A percentile compares a stretch with the other conserved stretches of the same genome.
phyloP scores from a whole-genome alignment of 1,140 invertebrate species.

The Brachionus manjavacas region DNA sequence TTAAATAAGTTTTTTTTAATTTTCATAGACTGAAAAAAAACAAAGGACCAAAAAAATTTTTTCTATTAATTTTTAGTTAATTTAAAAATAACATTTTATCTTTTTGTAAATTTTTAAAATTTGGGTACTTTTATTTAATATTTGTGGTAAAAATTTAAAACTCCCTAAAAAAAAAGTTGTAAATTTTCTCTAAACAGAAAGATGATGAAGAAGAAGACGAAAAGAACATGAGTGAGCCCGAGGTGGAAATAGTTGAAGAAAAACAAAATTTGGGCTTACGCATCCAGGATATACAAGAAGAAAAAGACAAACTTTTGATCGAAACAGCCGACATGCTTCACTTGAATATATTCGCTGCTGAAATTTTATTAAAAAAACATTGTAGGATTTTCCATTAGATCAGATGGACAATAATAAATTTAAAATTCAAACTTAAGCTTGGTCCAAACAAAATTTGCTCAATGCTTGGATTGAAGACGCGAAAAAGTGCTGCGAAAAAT shows the following conservation, averaged over 20 bases:
- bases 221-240: background rate
- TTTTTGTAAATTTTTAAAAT: too few relatives aligned
- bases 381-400: conserved; percentile 57
- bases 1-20: too few relatives aligned
- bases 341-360: conserved; percentile 69
- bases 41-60: too few relatives aligned
- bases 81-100: too few relatives aligned
- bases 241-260: conserved; percentile 39
- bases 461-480: conserved; percentile 70
- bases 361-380: conserved; percentile 67
- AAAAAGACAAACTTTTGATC: conserved; percentile 69
- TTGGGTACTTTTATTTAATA: too few relatives aligned
- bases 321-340: conserved; percentile 72
- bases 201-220: conserved; percentile 47
- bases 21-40: too few relatives aligned
- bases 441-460: conserved; percentile 67
- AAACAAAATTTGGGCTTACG: conserved; percentile 62
- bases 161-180: too few relatives aligned
- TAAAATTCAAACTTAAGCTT: conserved; percentile 60
- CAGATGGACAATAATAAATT: background rate
- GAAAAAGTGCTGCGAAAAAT: conserved; percentile 65
- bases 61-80: too few relatives aligned
- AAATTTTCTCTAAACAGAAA: conserved; percentile 25
- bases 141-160: too few relatives aligned
- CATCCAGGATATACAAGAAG: conserved; percentile 70